phyloP scores from a whole-genome alignment of 2,888 invertebrate genomes.

The Drosophila infuscata region DNA sequence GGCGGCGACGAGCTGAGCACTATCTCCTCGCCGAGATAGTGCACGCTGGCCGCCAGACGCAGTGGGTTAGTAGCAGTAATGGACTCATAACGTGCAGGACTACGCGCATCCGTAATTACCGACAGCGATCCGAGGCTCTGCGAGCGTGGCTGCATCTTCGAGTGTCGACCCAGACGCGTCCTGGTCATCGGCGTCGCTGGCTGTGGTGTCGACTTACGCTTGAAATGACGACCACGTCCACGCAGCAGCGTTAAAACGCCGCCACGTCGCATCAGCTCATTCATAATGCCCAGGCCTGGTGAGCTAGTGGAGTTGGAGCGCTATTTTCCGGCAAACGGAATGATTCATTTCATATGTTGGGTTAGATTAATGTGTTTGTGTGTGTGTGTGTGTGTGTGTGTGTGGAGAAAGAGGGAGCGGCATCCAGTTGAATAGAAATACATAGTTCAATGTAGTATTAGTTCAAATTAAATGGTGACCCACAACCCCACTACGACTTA shows the following conservation, averaged over 20 bases:
- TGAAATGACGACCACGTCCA: constrained; percentile 83
- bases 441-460: constrained; percentile 37
- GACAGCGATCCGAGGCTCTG: constrained; percentile 84
- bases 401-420: constrained; percentile 32
- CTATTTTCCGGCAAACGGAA: constrained; percentile 37
- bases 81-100: constrained; percentile 82
- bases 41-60: constrained; percentile 83
- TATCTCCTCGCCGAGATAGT: constrained; percentile 79
- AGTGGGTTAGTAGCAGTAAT: constrained; percentile 79
- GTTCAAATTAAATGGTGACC: constrained; percentile 33
- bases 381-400: constrained; percentile 9
- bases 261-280: constrained; percentile 83
- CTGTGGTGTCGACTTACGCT: constrained; percentile 83
- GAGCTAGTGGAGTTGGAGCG: constrained; percentile 77
- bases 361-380: constrained; percentile 36
- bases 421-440: constrained; percentile 60
- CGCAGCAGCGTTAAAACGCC: constrained; percentile 84
- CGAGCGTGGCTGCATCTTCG: constrained; percentile 82
- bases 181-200: constrained; percentile 82
- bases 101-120: constrained; percentile 83
- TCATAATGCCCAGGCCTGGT: constrained; percentile 82
- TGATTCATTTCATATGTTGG: constrained; percentile 25
- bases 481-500: constrained; percentile 47
- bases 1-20: constrained; percentile 55
- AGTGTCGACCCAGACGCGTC: constrained; percentile 68